Base-by-base conservation (phyloP, 2,113 vertebrate species). In the Dascyllus trimaculatus region DNA sequence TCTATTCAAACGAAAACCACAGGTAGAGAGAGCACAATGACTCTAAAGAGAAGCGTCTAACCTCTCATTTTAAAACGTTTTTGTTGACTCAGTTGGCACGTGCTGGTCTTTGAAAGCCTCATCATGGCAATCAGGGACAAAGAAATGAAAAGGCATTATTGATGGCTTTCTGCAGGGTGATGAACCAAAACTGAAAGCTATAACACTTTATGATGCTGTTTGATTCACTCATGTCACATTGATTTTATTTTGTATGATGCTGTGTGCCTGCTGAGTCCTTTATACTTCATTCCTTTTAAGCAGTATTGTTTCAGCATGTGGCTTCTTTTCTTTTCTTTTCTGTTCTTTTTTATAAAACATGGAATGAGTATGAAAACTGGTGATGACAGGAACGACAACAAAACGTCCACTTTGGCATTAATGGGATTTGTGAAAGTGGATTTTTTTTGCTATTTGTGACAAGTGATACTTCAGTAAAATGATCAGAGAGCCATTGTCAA, bases 131-230 rank as follows among this genome's bases (percentile, higher is more conserved):
- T 67, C 48, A 58, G 29, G 46, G 40, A 35, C 43, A 43, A 56
- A 51, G 4, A 60, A 77, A 84, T 73, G 35, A 84, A 86, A 87
- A 48, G n/a, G 53, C 61, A 56, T 82, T 72, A 82, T 71, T 86
- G 61, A 84, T 80, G 68, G 57, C 11, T 48, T 80, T 56, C 64
- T 52, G 63, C 46, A 22, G 65, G 49, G 15, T 4, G 1, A 57
- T 54, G 57, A 71, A 40, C 45, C 43, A 13, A 69, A 62, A 61
- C 38, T 65, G 17, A 65, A 67, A 81, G 64, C 63, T 21, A 35
- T 5, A 65, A 63, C 25, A 18, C 67, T 80, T 60, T 68, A 54
- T 45, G 53, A 56, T 46, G 52, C 53, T 45, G 15, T 58, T 46
- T 68, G 53, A 81, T 66, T 86, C 75, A 51, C 46, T 75, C 43